A percentile compares a stretch with the other conserved stretches of the same genome.
Conservation (phyloP, 2,113 vertebrate species). For the Leptobrachium ailaonicum region DNA sequence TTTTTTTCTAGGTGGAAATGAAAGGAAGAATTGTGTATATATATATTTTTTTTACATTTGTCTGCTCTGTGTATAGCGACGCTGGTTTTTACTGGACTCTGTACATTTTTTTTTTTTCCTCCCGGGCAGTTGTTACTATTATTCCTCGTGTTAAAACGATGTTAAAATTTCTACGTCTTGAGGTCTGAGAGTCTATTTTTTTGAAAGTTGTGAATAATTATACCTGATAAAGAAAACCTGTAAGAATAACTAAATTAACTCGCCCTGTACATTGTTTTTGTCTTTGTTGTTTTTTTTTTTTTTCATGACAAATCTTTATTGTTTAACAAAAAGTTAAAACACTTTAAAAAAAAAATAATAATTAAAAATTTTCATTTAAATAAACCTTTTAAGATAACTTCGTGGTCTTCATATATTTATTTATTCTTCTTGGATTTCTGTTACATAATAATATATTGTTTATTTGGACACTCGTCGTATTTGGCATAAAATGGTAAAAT, state of each 20-base stretch:
- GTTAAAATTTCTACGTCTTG: conserved; percentile 67
- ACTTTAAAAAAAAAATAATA: conserved; percentile 74
- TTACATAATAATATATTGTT: too few relatives aligned
- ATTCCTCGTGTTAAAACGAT: conserved; percentile 64
- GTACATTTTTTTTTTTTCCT: conserved; percentile 51
- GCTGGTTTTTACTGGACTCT: conserved; percentile 59
- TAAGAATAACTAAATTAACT: conserved; percentile 63
- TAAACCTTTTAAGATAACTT: conserved; percentile 54
- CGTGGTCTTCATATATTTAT: too few relatives aligned
- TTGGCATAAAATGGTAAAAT: too few relatives aligned
- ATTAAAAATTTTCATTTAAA: conserved; percentile 78
- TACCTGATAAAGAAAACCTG: conserved; percentile 57
- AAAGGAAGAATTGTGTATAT: conserved; percentile 51
- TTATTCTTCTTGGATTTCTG: too few relatives aligned
- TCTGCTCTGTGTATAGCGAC: background rate
- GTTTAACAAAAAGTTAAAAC: conserved; percentile 65
- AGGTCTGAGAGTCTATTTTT: conserved; percentile 65
- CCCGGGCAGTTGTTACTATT: conserved; percentile 58
- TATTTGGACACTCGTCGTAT: too few relatives aligned
- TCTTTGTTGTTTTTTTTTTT: conserved; percentile 53
- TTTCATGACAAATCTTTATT: conserved; percentile 69
- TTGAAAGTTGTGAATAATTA: conserved; percentile 69
- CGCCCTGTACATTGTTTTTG: conserved; percentile 53
- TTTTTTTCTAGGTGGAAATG: conserved; percentile 2
- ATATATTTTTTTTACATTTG: conserved; percentile 55